These are phyloP conservation scores for Rhinopomastus cyanomelas DNA, from an alignment of 2,113 vertebrate species.

Conservation along the genomic window DNA sequence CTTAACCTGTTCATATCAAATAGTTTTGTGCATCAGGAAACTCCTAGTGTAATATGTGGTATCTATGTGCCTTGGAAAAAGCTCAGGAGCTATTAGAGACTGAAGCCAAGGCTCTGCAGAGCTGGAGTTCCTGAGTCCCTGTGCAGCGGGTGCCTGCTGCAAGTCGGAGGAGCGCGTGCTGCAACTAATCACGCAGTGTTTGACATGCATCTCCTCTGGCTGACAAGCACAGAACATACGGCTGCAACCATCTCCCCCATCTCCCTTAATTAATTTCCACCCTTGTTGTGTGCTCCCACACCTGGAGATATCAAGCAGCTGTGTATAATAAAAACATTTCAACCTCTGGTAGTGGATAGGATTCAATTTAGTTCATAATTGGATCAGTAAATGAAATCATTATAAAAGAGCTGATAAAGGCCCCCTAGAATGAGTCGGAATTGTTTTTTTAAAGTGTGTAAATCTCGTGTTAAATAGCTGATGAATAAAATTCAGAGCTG, in stretches of 20 bases:
- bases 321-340: neutral
- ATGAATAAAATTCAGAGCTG: conserved; percentile 47
- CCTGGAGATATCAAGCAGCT: conserved; percentile 56
- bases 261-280: conserved; percentile 30
- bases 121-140: neutral
- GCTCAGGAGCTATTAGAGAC: rapidly evolving
- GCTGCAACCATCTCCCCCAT: conserved; percentile 51
- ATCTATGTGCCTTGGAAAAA: neutral
- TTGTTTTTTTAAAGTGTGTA: conserved; percentile 23
- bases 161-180: neutral
- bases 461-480: conserved; percentile 33
- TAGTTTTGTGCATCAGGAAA: neutral
- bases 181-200: conserved; percentile 1
- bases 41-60: neutral
- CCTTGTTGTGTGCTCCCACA: conserved; percentile 33
- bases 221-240: conserved; percentile 2
- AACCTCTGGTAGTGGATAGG: neutral
- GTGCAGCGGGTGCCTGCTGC: neutral
- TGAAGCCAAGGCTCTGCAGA: neutral
- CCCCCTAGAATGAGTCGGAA: conserved; percentile 1
- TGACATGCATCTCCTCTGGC: conserved; percentile 10
- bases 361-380: conserved; percentile 11
- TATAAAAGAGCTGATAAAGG: conserved; percentile 45
- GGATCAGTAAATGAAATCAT: conserved; percentile 17
- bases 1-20: neutral